These are phyloP conservation scores for Bombyx huttoni DNA, from an alignment of 2,888 invertebrate species.

Conservation along the genomic window DNA sequence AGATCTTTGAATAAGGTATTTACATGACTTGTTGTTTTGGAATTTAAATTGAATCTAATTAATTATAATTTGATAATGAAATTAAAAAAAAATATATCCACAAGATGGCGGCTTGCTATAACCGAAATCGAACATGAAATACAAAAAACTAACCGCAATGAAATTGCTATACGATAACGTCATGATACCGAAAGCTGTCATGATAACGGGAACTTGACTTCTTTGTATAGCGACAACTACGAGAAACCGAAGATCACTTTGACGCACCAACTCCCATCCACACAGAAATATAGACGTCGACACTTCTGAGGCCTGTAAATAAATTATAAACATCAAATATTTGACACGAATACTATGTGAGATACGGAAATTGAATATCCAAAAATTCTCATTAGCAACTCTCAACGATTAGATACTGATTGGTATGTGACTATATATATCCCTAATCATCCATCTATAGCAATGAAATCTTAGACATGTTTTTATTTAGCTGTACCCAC, in stretches of 20 bases:
- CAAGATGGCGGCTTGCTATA: too few relatives aligned
- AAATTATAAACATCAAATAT: background rate
- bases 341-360: too few relatives aligned
- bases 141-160: constrained; percentile 26
- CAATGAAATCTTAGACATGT: too few relatives aligned
- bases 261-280: constrained; percentile 34
- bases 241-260: constrained; percentile 18
- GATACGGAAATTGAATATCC: background rate
- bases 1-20: too few relatives aligned
- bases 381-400: background rate
- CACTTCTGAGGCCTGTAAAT: constrained; percentile 28
- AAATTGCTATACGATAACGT: constrained; percentile 33
- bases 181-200: constrained; percentile 41
- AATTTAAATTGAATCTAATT: too few relatives aligned
- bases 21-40: too few relatives aligned
- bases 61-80: too few relatives aligned
- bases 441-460: too few relatives aligned
- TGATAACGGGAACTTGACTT: constrained; percentile 33
- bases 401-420: too few relatives aligned
- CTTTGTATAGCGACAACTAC: constrained; percentile 30
- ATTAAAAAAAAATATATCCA: too few relatives aligned
- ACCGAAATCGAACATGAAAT: background rate
- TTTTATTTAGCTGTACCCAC: too few relatives aligned
- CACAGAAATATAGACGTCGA: constrained; percentile 33
- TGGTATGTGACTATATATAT: too few relatives aligned